phyloP scores from a whole-genome alignment of 1,140 invertebrate genomes.

The Hylyphantes graminicola region DNA sequence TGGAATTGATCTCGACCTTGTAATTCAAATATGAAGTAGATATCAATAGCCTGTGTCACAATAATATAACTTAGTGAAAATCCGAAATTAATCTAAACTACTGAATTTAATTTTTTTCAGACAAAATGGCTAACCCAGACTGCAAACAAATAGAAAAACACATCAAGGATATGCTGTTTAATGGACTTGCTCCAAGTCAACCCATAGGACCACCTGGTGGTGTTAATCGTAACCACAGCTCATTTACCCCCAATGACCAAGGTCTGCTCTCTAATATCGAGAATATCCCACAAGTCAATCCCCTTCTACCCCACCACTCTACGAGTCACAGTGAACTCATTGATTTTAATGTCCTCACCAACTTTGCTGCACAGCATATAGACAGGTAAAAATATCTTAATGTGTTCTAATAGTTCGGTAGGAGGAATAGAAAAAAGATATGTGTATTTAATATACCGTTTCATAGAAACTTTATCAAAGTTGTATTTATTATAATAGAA shows the following conservation, averaged over 20 bases:
- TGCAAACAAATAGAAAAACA: conserved; percentile 28
- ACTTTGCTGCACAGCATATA: conserved; percentile 42
- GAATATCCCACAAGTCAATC: not conserved
- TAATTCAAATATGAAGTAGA: no score
- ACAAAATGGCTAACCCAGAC: conserved; percentile 17
- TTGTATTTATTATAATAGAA: no score
- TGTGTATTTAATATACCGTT: no score
- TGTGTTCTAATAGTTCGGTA: no score
- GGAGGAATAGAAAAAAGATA: no score
- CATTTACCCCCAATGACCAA: conserved; percentile 6
- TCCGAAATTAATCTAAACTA: no score
- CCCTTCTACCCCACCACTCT: not conserved
- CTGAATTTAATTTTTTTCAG: conserved; percentile 24
- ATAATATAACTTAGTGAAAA: no score
- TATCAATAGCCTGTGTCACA: no score
- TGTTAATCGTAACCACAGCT: not conserved
- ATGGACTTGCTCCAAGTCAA: not conserved
- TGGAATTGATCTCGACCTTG: no score
- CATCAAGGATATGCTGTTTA: conserved; percentile 8
- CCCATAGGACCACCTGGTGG: not conserved
- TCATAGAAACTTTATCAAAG: no score
- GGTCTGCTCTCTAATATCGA: conserved; percentile 17
- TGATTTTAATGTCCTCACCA: conserved; percentile 26
- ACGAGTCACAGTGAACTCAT: conserved; percentile 22
- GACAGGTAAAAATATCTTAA: not conserved